Evolutionary conservation across 2,797 vertebrate species (phyloP).

Genomic region (Tauraco hartlaubi): DNA sequence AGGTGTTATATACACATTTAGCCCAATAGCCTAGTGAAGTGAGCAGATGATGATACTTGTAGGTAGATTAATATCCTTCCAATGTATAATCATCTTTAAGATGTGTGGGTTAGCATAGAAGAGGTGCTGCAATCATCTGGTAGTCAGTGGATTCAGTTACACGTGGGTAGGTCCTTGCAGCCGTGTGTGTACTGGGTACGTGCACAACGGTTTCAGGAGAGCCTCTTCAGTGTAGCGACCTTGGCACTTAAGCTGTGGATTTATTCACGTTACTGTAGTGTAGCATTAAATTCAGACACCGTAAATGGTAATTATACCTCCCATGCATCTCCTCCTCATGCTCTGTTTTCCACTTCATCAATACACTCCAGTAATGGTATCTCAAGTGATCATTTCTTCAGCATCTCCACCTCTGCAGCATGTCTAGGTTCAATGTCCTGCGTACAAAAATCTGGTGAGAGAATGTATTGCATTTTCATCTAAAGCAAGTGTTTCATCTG

Average conservation of each 20-base stretch:
- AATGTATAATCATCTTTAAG: background rate
- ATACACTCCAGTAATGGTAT: background rate
- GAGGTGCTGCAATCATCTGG: background rate
- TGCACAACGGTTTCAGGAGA: background rate
- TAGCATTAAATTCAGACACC: background rate
- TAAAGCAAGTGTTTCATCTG: background rate
- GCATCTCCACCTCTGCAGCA: background rate
- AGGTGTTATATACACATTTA: background rate
- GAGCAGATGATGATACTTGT: background rate
- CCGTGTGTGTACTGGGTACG: background rate
- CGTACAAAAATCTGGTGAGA: background rate
- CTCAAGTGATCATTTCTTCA: background rate
- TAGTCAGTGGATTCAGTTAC: background rate
- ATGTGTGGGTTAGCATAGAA: background rate
- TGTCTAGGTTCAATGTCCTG: background rate
- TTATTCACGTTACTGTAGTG: background rate
- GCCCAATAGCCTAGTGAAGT: background rate
- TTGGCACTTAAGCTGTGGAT: background rate
- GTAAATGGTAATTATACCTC: background rate
- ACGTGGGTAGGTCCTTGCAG: background rate
- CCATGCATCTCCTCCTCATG: background rate
- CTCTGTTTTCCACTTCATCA: constrained; percentile 23
- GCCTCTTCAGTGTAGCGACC: background rate
- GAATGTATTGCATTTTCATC: background rate
- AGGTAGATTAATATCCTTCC: background rate